Evolutionary conservation across 2,888 invertebrate species (phyloP), one percentile per base, ranked within the genome.

Genomic region (Baccha elongata): DNA sequence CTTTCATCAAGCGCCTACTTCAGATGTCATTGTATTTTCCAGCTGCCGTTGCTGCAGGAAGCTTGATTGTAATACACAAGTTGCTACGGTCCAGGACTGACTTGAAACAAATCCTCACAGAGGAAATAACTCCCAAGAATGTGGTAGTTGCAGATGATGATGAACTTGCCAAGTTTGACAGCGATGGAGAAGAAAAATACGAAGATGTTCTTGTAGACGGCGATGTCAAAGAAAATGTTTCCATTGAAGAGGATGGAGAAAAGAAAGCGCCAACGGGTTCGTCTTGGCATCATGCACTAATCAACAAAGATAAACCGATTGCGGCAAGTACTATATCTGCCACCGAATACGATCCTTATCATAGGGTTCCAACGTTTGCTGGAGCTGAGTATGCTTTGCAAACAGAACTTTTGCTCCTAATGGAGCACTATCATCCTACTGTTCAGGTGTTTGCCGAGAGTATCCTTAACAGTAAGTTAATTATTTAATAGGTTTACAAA

Each of bases 391-490:
- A 92, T 67, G 92, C 94, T 0, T 93, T 94, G 0, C 93, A 94
- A 78, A 91, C 94, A 60, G 99, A 99, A 89, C 91, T 99, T n/a
- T 85, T 92, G 8, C 89, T 93, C 0, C 91, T 99, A 1, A 90
- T 92, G 0, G 88, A 92, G 0, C 98, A 99, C 90, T 98, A 94
- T 89, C 99, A 99, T 91, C 99, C 99, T 0, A 96, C 97, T 0
- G 97, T 98, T 1, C 93, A 95, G 52, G 91, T 98, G 73, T 99
- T 98, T 91, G 97, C 98, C 0, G 92, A 93, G 50, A 95, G 94
- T 85, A 91, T 99, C 4, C 88, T 97, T 0, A 91, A 94, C 84
- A 94, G 95, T 94, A 87, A 90, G 91, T 89, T 69, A 26, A 21
- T 3, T 15, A 44, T 2, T 40, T 11, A 17, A 44, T 11, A 23